Conservation (phyloP, 2,797 vertebrate species). For the Nothura maculosa region DNA sequence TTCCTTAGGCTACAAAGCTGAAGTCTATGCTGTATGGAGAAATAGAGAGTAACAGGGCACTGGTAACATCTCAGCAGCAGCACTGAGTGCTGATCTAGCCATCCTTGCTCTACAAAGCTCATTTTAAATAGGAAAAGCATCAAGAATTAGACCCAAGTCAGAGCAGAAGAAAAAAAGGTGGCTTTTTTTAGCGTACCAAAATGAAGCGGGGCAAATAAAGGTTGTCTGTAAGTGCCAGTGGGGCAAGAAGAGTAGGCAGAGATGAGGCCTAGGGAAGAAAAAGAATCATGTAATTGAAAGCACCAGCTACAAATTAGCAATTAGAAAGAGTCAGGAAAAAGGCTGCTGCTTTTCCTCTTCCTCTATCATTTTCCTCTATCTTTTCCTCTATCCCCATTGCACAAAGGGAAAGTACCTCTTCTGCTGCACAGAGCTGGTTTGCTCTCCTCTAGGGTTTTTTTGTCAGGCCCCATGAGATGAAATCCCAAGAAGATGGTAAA, state of each 20-base stretch:
- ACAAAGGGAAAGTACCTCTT: not conserved
- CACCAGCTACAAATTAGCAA: conserved; percentile 23
- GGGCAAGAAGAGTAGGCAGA: not conserved
- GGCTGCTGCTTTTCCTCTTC: not conserved
- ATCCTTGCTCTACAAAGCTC: not conserved
- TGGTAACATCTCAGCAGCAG: not conserved
- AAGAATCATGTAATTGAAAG: conserved; percentile 31
- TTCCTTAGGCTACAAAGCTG: not conserved
- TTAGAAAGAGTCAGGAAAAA: conserved; percentile 48
- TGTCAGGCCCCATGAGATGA: not conserved
- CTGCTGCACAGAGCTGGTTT: rapidly evolving
- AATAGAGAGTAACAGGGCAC: not conserved
- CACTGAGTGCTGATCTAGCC: not conserved
- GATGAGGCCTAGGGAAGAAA: conserved; percentile 2
- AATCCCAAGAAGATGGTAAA: not conserved
- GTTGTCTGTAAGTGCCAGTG: not conserved
- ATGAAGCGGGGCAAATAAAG: not conserved
- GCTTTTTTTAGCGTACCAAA: not conserved
- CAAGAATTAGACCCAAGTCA: not conserved
- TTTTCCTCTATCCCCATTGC: not conserved
- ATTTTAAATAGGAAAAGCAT: not conserved
- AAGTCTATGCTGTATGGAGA: not conserved
- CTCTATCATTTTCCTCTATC: not conserved
- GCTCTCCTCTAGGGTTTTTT: not conserved
- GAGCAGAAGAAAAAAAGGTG: not conserved